These are phyloP conservation scores for Geotrupes spiniger DNA, from an alignment of 2,888 invertebrate species.

Conservation along the genomic window DNA sequence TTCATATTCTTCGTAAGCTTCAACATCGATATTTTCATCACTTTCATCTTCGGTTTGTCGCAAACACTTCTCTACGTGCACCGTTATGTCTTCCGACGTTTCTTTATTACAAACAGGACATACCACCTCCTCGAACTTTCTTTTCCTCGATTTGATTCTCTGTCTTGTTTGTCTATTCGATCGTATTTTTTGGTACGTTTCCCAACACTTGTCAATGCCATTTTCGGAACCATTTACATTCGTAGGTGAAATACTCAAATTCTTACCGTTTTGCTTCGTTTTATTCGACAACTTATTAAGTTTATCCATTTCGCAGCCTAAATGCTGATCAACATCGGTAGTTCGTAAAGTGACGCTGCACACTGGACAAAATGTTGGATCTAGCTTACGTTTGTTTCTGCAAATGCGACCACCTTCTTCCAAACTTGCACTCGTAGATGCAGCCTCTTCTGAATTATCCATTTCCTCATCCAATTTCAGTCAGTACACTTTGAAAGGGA, in stretches of 20 bases:
- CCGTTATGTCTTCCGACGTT: slow-evolving; percentile 65
- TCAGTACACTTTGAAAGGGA: slow-evolving; percentile 15
- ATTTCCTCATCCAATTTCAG: slow-evolving; percentile 15
- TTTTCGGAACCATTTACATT: slow-evolving; percentile 50
- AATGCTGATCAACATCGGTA: slow-evolving; percentile 81
- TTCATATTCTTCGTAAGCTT: slow-evolving; percentile 82
- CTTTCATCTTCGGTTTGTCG: slow-evolving; percentile 54
- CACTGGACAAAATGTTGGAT: slow-evolving; percentile 81
- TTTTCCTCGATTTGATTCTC: slow-evolving; percentile 64
- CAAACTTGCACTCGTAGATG: slow-evolving; percentile 16
- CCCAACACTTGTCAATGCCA: slow-evolving; percentile 63
- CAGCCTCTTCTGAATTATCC: slow-evolving; percentile 17
- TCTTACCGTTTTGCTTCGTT: slow-evolving; percentile 42
- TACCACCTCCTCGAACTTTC: slow-evolving; percentile 52
- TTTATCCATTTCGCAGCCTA: slow-evolving; percentile 75
- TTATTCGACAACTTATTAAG: slow-evolving; percentile 56
- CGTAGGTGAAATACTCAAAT: slow-evolving; percentile 49
- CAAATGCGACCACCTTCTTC: slow-evolving; percentile 47
- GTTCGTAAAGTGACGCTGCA: slow-evolving; percentile 82
- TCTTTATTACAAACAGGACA: slow-evolving; percentile 83
- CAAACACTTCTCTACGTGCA: slow-evolving; percentile 71
- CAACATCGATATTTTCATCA: slow-evolving; percentile 80
- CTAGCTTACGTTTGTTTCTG: slow-evolving; percentile 60
- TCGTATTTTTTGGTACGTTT: slow-evolving; percentile 72
- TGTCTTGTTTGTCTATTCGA: slow-evolving; percentile 69